A percentile compares a stretch with the other conserved stretches of the same genome.
Evolutionary conservation across 2,797 vertebrate species (phyloP).

Genomic region (Betta splendens): DNA sequence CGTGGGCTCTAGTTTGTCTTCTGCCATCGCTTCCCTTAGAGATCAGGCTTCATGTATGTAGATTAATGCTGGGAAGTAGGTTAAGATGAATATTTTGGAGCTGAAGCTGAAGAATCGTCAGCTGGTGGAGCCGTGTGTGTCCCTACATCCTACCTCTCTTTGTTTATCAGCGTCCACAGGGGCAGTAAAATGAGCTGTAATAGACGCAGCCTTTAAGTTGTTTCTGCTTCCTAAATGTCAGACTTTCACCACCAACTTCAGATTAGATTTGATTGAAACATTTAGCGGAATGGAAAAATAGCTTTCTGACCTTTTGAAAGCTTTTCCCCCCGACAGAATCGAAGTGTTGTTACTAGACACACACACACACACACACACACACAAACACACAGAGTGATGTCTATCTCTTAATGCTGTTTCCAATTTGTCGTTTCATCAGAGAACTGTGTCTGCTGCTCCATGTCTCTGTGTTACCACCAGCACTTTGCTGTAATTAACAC

Average conservation of each 20-base stretch:
- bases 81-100: slow-evolving; percentile 75
- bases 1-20: slow-evolving; percentile 74
- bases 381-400: slow-evolving; percentile 12
- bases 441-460: neutral
- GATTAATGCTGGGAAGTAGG: slow-evolving; percentile 80
- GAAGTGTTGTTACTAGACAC: slow-evolving; percentile 29
- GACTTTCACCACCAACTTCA: slow-evolving; percentile 22
- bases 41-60: slow-evolving; percentile 74
- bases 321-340: neutral
- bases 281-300: slow-evolving; percentile 51
- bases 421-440: slow-evolving; percentile 29
- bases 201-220: neutral
- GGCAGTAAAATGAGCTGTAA: slow-evolving; percentile 6
- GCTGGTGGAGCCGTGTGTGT: slow-evolving; percentile 32
- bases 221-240: slow-evolving; percentile 57
- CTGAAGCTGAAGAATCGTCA: slow-evolving; percentile 51
- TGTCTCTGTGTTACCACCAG: neutral
- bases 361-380: slow-evolving; percentile 13
- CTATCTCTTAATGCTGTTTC: slow-evolving; percentile 22
- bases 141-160: slow-evolving; percentile 31
- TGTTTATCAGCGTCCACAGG: slow-evolving; percentile 7
- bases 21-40: slow-evolving; percentile 60
- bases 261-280: slow-evolving; percentile 62
- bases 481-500: too few relatives aligned
- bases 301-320: slow-evolving; percentile 60